Base-by-base conservation (phyloP, 2,113 vertebrate genomes). In the Hucho hucho region DNA sequence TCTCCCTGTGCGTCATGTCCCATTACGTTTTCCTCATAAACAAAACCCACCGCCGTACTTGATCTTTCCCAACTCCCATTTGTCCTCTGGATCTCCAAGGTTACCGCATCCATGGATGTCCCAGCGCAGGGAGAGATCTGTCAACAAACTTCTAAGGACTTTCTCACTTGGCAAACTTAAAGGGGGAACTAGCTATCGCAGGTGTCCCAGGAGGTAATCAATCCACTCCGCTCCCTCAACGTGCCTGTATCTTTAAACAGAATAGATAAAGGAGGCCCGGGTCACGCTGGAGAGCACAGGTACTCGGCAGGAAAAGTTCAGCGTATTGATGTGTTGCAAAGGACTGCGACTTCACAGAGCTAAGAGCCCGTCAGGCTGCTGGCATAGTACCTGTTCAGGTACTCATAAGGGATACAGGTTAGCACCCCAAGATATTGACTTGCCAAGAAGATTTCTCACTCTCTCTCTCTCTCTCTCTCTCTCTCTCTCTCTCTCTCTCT, bases 141-240 rank as follows among this genome's bases (percentile, higher is more conserved):
- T 90, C 86, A 88, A 88, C 87, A 88, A 87, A 88, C 88, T 90
- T 89, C 90, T 90, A 84, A 89, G 82, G 85, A 83, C 85, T 83
- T 80, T 78, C 84, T 86, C 78, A 68, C 87, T 87, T 78, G 84
- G 85, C 83, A 86, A 84, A 89, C 82, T 90, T 88, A 73, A 89
- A 91, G 87, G 53, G 49, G 25, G n/a, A 22, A 22, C 20, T 24
- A 61, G 58, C 58, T 61, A 7, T n/a, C 76, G 78, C 20, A 12
- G 71, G 76, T 46, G 84, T 89, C 87, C 88, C 88, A 73, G 86
- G 89, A 88, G 89, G 89, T 86, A 84, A 89, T 91, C 88, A 88
- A 82, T 83, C 80, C 80, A 85, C 80, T n/a, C n/a, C 37, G 9
- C 47, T 14, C 64, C 20, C 65, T 29, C 63, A n/a, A 47, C 25